Percentiles rank a stretch among this genome's conserved stretches.
These are phyloP conservation scores for Leptinotarsa texana DNA, from an alignment of 1,140 invertebrate genomes.

Conservation along the genomic window DNA sequence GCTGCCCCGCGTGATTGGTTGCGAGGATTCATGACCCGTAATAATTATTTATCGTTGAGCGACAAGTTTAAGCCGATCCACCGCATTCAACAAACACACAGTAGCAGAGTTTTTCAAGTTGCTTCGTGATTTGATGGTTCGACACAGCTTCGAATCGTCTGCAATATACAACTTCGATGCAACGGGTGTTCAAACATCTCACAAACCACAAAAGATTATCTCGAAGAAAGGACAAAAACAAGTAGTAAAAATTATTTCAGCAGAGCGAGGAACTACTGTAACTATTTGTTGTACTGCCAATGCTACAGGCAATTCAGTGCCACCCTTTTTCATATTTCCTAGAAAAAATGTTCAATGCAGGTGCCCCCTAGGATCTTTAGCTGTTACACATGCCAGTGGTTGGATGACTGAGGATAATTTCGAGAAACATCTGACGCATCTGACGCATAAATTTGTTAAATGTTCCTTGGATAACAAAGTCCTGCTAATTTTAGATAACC, in stretches of 20 bases:
- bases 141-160: slow-evolving; percentile 38
- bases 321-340: slow-evolving; percentile 49
- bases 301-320: slow-evolving; percentile 49
- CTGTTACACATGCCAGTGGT: slow-evolving; percentile 47
- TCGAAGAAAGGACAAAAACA: slow-evolving; percentile 46
- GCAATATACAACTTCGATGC: slow-evolving; percentile 51
- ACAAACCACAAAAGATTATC: slow-evolving; percentile 39
- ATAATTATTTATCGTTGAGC: too few species aligned
- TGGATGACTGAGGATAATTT: slow-evolving; percentile 47
- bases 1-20: slow-evolving; percentile 33
- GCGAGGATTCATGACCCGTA: too few species aligned
- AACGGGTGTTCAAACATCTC: slow-evolving; percentile 44
- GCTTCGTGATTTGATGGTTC: slow-evolving; percentile 26
- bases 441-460: slow-evolving; percentile 48
- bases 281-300: slow-evolving; percentile 47
- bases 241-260: slow-evolving; percentile 50
- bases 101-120: slow-evolving; percentile 42
- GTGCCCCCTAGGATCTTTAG: slow-evolving; percentile 48
- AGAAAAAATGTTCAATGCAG: slow-evolving; percentile 34
- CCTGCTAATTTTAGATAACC: slow-evolving; percentile 50
- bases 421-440: background rate
- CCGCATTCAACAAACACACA: slow-evolving; percentile 45
- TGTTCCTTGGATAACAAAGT: slow-evolving; percentile 44
- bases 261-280: slow-evolving; percentile 53
- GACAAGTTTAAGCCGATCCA: slow-evolving; percentile 34